Conservation (phyloP, 2,797 vertebrate genomes). For the Arrhamphus sclerolepis region DNA sequence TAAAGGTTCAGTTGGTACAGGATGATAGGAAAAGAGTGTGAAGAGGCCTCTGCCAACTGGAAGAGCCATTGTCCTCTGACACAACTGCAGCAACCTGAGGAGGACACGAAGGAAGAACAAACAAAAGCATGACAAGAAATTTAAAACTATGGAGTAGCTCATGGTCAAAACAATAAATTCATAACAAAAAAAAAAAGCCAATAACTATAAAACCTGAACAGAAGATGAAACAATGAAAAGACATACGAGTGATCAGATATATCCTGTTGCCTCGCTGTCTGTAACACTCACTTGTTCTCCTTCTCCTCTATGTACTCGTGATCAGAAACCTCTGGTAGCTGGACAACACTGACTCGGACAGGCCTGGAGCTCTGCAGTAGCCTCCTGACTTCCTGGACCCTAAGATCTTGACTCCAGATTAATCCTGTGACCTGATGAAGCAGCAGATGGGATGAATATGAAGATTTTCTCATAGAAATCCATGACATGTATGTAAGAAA, state of each 20-base stretch:
- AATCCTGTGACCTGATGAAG: constrained; percentile 84
- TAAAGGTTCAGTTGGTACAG: constrained; percentile 93
- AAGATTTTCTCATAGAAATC: neutral
- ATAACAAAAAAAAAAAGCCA: neutral
- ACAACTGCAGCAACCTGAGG: constrained; percentile 86
- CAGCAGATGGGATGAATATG: neutral
- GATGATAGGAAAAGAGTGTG: constrained; percentile 96
- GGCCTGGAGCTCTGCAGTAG: constrained; percentile 95
- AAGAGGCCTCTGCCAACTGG: constrained; percentile 96
- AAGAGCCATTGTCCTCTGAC: constrained; percentile 96
- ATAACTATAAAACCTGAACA: neutral
- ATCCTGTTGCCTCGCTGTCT: no score
- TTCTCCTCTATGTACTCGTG: constrained; percentile 99
- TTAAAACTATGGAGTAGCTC: neutral
- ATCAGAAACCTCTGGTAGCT: constrained; percentile 95
- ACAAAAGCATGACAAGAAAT: constrained; percentile 5
- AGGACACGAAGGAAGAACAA: neutral
- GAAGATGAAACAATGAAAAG: neutral
- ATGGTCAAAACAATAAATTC: neutral
- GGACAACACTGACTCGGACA: constrained; percentile 92
- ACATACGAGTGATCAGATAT: neutral
- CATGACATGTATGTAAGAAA: neutral
- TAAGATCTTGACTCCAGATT: constrained; percentile 95
- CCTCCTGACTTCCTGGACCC: constrained; percentile 93
- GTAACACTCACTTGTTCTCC: constrained; percentile 89